Conservation (phyloP, 1,140 invertebrate species). For the Drosophila serrata region DNA sequence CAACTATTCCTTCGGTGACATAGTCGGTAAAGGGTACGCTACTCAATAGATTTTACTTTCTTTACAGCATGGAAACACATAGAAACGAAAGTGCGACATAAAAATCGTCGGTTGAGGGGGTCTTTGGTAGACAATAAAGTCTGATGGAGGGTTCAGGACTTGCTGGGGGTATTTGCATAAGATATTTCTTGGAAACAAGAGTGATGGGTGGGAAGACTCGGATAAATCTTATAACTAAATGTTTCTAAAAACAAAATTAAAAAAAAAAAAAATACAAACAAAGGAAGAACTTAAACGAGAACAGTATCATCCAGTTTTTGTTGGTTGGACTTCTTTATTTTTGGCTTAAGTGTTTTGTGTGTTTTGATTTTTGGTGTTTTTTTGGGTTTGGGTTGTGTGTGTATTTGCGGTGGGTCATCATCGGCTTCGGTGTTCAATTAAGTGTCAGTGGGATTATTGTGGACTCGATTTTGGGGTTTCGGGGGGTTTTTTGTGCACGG, state of each 20-base stretch:
- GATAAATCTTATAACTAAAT: constrained; percentile 67
- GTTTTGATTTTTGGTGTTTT: constrained; percentile 38
- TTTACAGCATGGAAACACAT: constrained; percentile 24
- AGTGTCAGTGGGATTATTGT: constrained; percentile 67
- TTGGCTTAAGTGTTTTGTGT: constrained; percentile 49
- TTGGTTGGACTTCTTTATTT: constrained; percentile 46
- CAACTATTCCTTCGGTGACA: constrained; percentile 67
- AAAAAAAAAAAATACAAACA: constrained; percentile 52
- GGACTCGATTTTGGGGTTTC: constrained; percentile 50
- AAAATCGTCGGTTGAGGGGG: constrained; percentile 36
- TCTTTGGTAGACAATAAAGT: constrained; percentile 36
- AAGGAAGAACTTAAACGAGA: constrained; percentile 70
- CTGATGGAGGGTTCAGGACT: constrained; percentile 38
- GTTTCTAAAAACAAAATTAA: constrained; percentile 65
- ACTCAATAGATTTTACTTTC: constrained; percentile 43
- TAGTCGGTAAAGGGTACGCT: constrained; percentile 56
- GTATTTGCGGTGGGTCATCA: constrained; percentile 29
- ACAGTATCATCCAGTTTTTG: constrained; percentile 62
- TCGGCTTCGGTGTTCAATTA: constrained; percentile 52
- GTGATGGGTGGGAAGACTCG: constrained; percentile 30
- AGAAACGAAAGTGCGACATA: constrained; percentile 51
- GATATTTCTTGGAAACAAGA: constrained; percentile 25
- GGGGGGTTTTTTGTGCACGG: constrained; percentile 60
- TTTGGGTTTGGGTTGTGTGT: constrained; percentile 36
- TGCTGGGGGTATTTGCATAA: constrained; percentile 14